Evolutionary conservation across 2,113 vertebrate species (phyloP).

Genomic region (Desmodus rotundus): DNA sequence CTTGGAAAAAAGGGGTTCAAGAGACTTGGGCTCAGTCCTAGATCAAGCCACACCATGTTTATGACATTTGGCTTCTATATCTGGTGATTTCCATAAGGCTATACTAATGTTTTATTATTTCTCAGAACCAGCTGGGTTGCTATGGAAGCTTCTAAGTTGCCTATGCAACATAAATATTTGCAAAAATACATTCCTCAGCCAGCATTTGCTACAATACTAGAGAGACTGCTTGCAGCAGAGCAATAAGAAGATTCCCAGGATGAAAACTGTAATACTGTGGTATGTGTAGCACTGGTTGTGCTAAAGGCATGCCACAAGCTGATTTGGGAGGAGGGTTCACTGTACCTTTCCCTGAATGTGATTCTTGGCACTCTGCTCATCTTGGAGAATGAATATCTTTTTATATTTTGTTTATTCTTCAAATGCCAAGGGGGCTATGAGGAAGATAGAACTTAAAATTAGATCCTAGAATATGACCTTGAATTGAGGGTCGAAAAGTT

Average conservation of each 20-base stretch:
- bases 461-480: neutral
- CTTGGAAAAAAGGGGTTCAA: neutral
- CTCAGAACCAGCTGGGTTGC: conserved; percentile 11
- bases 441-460: neutral
- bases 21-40: neutral
- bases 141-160: conserved; percentile 11
- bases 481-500: neutral
- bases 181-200: neutral
- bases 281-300: neutral
- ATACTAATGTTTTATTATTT: conserved; percentile 41
- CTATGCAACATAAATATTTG: conserved; percentile 43
- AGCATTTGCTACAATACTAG: neutral
- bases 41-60: neutral
- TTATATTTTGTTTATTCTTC: conserved; percentile 29
- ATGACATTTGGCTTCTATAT: neutral
- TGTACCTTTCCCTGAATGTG: neutral
- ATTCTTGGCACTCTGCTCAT: neutral
- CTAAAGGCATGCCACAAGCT: neutral
- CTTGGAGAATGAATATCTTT: neutral
- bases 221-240: neutral
- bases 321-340: neutral
- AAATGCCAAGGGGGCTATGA: neutral
- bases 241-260: neutral
- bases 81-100: neutral
- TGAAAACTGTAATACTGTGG: neutral